These are phyloP conservation scores for Pristionchus arcanus DNA, from an alignment of 2,888 invertebrate genomes.

Conservation along the genomic window DNA sequence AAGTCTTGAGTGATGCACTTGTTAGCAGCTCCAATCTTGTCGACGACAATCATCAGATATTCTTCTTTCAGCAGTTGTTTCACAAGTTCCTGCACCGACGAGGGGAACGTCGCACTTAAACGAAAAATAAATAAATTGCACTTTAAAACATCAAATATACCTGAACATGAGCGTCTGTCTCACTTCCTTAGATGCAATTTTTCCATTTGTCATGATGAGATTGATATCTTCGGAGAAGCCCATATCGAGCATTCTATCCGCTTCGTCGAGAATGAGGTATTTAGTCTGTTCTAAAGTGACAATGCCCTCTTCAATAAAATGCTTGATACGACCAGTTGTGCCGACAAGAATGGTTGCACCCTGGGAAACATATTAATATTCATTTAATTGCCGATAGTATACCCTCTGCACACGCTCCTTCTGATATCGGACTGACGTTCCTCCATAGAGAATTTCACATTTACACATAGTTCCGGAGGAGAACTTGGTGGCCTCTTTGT, in stretches of 20 bases:
- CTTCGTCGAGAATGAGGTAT: slow-evolving; percentile 52
- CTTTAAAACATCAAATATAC: not conserved
- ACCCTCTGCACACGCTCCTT: not conserved
- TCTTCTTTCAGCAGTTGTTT: slow-evolving; percentile 39
- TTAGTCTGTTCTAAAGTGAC: not conserved
- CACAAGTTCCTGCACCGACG: not conserved
- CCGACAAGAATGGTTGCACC: slow-evolving; percentile 46
- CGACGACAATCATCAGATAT: slow-evolving; percentile 48
- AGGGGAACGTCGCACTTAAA: slow-evolving; percentile 39
- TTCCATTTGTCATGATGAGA: not conserved
- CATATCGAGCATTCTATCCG: slow-evolving; percentile 47
- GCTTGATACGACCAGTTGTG: slow-evolving; percentile 33
- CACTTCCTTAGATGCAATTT: not conserved
- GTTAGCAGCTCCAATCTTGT: slow-evolving; percentile 73
- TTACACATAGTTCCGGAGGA: slow-evolving; percentile 80
- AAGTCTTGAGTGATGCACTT: slow-evolving; percentile 45
- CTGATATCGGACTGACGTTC: slow-evolving; percentile 59
- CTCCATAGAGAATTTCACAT: slow-evolving; percentile 64
- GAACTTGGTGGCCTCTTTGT: slow-evolving; percentile 90
- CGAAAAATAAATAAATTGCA: not conserved
- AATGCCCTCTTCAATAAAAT: slow-evolving; percentile 42
- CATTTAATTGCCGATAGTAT: not conserved
- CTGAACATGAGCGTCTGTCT: slow-evolving; percentile 55
- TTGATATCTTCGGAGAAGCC: slow-evolving; percentile 47
- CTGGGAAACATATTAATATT: not conserved